Conservation (phyloP, 1,140 invertebrate species). For the Mesaphorura yosii region DNA sequence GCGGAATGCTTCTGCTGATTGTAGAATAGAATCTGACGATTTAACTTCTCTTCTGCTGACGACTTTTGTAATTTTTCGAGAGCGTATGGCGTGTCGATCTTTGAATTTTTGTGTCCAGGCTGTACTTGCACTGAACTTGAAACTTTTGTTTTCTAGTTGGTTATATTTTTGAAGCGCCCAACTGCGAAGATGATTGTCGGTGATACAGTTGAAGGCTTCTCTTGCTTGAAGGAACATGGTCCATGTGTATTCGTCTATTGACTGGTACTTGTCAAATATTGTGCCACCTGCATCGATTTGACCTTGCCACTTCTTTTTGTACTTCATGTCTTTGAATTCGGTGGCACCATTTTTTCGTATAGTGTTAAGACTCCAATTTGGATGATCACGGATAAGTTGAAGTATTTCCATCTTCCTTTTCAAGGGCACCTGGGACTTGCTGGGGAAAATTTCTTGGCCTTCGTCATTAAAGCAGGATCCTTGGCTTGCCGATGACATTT, state of each 20-base stretch:
- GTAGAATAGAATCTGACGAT: neutral
- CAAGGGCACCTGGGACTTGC: neutral
- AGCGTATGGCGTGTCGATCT: neutral
- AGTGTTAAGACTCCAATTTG: slow-evolving; percentile 2
- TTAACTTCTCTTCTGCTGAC: neutral
- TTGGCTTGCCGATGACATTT: neutral
- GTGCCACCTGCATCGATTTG: slow-evolving; percentile 7
- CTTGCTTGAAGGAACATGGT: slow-evolving; percentile 7
- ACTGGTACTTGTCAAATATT: slow-evolving; percentile 6
- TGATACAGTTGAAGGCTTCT: slow-evolving; percentile 1
- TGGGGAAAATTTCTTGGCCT: neutral
- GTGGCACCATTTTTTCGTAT: neutral
- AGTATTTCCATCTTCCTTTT: slow-evolving; percentile 9
- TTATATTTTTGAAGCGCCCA: slow-evolving; percentile 7
- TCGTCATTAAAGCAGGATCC: neutral
- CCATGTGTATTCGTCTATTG: neutral
- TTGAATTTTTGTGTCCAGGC: slow-evolving; percentile 14
- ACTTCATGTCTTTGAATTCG: neutral
- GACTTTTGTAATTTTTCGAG: slow-evolving; percentile 12
- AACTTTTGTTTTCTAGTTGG: neutral
- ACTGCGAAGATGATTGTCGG: neutral
- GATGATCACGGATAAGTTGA: neutral
- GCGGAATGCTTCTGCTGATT: neutral
- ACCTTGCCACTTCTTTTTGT: slow-evolving; percentile 1
- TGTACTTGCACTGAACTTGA: slow-evolving; percentile 7